Conservation (phyloP, 1,140 invertebrate genomes). For the Drosophila santomea region DNA sequence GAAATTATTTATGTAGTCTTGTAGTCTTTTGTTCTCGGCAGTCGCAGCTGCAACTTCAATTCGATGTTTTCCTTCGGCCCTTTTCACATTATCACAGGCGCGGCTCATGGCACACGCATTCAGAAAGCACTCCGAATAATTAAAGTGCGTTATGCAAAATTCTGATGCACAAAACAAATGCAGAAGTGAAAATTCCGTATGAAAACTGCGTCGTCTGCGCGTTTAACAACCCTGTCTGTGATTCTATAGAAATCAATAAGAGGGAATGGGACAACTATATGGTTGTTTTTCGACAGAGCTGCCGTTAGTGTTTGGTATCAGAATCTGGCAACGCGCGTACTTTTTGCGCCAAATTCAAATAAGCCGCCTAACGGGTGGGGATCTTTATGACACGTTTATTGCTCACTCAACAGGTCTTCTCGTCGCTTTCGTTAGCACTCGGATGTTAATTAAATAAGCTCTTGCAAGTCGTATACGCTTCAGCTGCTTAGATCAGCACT, state of each 20-base stretch:
- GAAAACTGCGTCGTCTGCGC: conserved; percentile 40
- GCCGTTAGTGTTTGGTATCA: background rate
- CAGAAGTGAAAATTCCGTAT: conserved; percentile 39
- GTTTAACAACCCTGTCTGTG: conserved; percentile 10
- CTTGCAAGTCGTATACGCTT: conserved; percentile 48
- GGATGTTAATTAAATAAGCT: conserved; percentile 74
- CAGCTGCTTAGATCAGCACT: conserved; percentile 62
- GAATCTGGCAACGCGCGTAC: background rate
- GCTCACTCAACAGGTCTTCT: conserved; percentile 41
- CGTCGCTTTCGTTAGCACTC: conserved; percentile 48
- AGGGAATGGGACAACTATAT: conserved; percentile 3
- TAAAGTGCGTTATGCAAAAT: conserved; percentile 21
- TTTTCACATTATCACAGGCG: conserved; percentile 47
- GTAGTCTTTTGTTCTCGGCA: conserved; percentile 22
- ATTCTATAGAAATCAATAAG: conserved; percentile 26
- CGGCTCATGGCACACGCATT: conserved; percentile 52
- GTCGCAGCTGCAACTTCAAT: conserved; percentile 35
- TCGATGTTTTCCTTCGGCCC: conserved; percentile 22
- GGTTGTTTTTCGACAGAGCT: background rate
- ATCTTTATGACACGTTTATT: conserved; percentile 20
- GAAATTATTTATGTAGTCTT: conserved; percentile 26
- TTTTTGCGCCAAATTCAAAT: conserved; percentile 13
- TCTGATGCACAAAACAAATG: conserved; percentile 61
- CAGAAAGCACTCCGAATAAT: conserved; percentile 14
- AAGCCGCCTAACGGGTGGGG: background rate